A percentile compares a stretch with the other conserved stretches of the same genome.
Evolutionary conservation across 2,797 vertebrate species (phyloP).

Genomic region (Parauchenoglanis punctatus): DNA sequence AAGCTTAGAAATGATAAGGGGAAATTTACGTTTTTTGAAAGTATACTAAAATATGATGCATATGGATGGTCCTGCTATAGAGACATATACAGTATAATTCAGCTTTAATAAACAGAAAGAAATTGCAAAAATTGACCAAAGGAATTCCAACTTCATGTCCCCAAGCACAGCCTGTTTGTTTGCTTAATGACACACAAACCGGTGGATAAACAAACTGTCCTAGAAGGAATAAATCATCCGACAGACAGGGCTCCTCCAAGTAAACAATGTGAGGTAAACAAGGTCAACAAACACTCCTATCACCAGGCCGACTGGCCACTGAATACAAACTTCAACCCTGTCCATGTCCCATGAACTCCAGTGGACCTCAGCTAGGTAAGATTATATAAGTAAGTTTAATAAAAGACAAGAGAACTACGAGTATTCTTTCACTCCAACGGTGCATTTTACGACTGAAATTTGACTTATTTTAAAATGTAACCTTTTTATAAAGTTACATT

Average conservation of each 20-base stretch:
- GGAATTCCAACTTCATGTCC: slow-evolving; percentile 44
- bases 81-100: neutral
- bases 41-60: neutral
- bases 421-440: neutral
- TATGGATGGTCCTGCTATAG: neutral
- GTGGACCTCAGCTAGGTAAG: slow-evolving; percentile 19
- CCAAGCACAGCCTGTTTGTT: slow-evolving; percentile 57
- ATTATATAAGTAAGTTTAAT: slow-evolving; percentile 38
- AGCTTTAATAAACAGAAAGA: neutral
- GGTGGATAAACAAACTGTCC: slow-evolving; percentile 57
- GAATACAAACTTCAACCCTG: slow-evolving; percentile 35
- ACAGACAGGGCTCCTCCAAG: slow-evolving; percentile 55
- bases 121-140: slow-evolving; percentile 22
- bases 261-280: slow-evolving; percentile 64
- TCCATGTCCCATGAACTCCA: slow-evolving; percentile 33
- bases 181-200: slow-evolving; percentile 59
- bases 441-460: neutral
- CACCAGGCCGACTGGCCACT: slow-evolving; percentile 39
- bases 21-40: too few relatives aligned
- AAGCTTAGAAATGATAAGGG: neutral
- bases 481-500: slow-evolving; percentile 57
- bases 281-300: slow-evolving; percentile 36
- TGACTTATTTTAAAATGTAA: slow-evolving; percentile 36
- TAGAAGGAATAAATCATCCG: slow-evolving; percentile 60
- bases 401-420: neutral